A percentile compares a stretch with the other conserved stretches of the same genome.
Conservation (phyloP, 2,888 invertebrate genomes). For the Nasonia oneida region DNA sequence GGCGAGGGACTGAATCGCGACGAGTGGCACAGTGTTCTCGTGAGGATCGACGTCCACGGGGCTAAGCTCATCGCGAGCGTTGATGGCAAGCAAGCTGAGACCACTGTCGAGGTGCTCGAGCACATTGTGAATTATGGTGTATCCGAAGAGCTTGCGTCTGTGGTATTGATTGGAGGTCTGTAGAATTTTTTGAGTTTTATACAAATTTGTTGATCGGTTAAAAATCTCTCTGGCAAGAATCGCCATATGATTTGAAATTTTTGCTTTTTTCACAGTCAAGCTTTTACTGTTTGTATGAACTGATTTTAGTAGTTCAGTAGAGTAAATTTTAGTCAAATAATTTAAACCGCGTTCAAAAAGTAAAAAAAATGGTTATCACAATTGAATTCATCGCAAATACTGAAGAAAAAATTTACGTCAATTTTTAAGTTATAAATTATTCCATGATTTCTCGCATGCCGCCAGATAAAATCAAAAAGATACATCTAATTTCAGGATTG, state of each 20-base stretch:
- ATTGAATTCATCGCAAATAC: background rate
- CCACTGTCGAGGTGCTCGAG: slow-evolving; percentile 90
- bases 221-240: no score
- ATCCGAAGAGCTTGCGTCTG: slow-evolving; percentile 91
- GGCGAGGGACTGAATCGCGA: slow-evolving; percentile 93
- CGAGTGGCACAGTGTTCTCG: slow-evolving; percentile 94
- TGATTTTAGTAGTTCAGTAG: no score
- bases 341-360: no score
- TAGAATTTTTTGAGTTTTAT: background rate
- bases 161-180: slow-evolving; percentile 92
- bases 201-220: slow-evolving; percentile 63
- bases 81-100: slow-evolving; percentile 91
- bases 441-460: no score
- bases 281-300: no score
- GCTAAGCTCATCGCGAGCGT: slow-evolving; percentile 91
- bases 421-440: no score
- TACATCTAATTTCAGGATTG: slow-evolving; percentile 76
- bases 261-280: no score
- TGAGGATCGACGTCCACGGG: slow-evolving; percentile 92
- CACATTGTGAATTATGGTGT: slow-evolving; percentile 93
- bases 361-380: no score
- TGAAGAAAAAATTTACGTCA: no score
- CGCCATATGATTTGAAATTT: no score
- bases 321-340: no score
- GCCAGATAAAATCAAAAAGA: no score